Base-by-base conservation (phyloP, 92 coral and sea anemone genomes). In the Epizoanthus illoricatus region DNA sequence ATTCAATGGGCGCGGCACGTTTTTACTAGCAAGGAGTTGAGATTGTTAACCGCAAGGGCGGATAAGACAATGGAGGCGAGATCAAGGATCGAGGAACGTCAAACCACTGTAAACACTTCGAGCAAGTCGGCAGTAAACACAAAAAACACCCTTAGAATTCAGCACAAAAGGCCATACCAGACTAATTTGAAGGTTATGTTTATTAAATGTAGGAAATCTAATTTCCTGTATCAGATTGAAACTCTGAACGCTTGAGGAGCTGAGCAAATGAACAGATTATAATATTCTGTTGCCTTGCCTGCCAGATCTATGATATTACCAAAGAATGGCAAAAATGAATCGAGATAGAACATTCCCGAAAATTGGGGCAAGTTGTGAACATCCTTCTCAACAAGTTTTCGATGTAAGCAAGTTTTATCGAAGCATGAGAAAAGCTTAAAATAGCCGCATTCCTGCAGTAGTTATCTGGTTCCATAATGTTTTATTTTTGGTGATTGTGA, bases 131-230 rank as follows among this genome's bases (percentile, higher is more conserved):
- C 24, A 63, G 67, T 45, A 78, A 52, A 52, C 56, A 52, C 13
- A 52, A 52, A 1, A 45, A 52, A 52, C 24, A 64, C 42, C 36
- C 13, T 4, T 49, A 57, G 59, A 45, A 71, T 71, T 71, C 76
- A 71, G 10, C 45, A 66, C 56, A 52, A 52, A 63, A 62, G 49
- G 39, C 41, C 20, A 47, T 63, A 45, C 62, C 59, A 13, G 5
- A 19, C 23, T 63, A 62, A 43, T 78, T 78, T 62, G 4, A 78
- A 12, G 82, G 71, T 78, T 63, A 24, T 78, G 82, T 78, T 78
- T 78, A 63, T 78, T 43, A 42, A 42, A 66, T 62, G 4, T 10
- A 78, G 82, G 82, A 63, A 78, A 70, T 78, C 65, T 78, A 78
- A 78, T 78, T 78, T 78, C 71, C 82, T 62, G 82, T 78, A 4